These are phyloP conservation scores for Euproctis similis DNA, from an alignment of 2,888 invertebrate genomes.

Conservation along the genomic window DNA sequence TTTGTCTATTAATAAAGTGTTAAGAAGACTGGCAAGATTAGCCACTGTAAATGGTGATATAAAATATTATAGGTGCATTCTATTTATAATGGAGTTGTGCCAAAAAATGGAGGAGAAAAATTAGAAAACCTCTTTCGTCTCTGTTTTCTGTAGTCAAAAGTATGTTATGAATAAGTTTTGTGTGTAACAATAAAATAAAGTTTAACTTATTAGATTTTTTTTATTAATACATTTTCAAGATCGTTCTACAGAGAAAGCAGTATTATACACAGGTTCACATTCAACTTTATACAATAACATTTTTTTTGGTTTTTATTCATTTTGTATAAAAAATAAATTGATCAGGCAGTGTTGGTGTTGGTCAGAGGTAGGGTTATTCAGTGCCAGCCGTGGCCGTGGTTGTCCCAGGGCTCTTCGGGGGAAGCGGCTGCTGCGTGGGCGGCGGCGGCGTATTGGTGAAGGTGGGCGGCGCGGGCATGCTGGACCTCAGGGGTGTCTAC, in stretches of 20 bases:
- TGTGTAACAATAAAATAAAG: constrained; percentile 24
- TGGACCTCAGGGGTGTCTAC: constrained; percentile 70
- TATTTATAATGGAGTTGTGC: too few species aligned
- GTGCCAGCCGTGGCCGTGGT: constrained; percentile 53
- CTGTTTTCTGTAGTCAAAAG: too few species aligned
- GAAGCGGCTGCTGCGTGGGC: constrained; percentile 65
- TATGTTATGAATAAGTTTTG: too few species aligned
- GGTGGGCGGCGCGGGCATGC: constrained; percentile 64
- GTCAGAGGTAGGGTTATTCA: constrained; percentile 50
- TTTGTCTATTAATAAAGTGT: too few species aligned
- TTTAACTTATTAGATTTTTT: constrained; percentile 54
- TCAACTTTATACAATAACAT: constrained; percentile 63
- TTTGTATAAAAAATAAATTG: constrained; percentile 60
- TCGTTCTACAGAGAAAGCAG: constrained; percentile 61
- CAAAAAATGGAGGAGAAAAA: too few species aligned
- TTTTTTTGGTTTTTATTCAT: constrained; percentile 54
- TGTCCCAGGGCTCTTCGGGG: constrained; percentile 65
- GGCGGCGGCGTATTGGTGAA: constrained; percentile 58
- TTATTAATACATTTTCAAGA: constrained; percentile 62
- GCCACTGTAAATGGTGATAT: too few species aligned
- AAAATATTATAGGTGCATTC: too few species aligned
- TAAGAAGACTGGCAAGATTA: too few species aligned
- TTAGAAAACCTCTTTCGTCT: too few species aligned
- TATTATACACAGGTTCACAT: constrained; percentile 62
- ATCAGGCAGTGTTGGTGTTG: constrained; percentile 44